Base-by-base conservation (phyloP, 2,888 invertebrate species). In the Eupithecia vulgata region DNA sequence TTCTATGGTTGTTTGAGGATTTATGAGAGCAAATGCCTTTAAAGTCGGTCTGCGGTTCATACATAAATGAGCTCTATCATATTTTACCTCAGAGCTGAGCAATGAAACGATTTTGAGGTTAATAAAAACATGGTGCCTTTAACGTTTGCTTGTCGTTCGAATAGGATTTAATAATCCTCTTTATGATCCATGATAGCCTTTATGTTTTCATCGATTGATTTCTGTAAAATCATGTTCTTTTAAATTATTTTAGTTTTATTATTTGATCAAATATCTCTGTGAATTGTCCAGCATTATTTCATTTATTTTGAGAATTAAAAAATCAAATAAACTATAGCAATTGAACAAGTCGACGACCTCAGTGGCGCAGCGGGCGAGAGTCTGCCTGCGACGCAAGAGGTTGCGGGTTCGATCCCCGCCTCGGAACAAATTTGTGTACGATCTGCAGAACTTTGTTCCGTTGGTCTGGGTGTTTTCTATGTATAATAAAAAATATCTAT, bases 111-210 rank as follows among this genome's bases (percentile, higher is more conserved):
- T 79, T 80, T 78, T 72, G 76, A 75, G 75, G 74, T 75, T 73
- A 80, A 81, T 81, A 81, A 83, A 83, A 81, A 81, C 81, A 78
- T 81, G 80, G 81, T 80, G 82, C 80, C 81, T 82, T 83, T 83
- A 81, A 42, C 76, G 78, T 80, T 77, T 76, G 74, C 76, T 83
- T 86, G 83, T 84, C 81, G 79, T 84, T 84, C 83, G 81, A 87
- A 86, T 85, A 80, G 73, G 75, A 85, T 85, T 87, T 79, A 78
- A 74, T 81, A 84, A 42, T 84, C 84, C 80, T 83, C 79, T 78
- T 79, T 81, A 81, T 80, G 74, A 81, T 77, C 73, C 71, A 73
- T 81, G 84, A 85, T 86, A 86, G 84, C 82, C 81, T 83, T 81
- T 73, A 74, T 76, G 67, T 74, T 74, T 67, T 70, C 64, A 68